Base-by-base conservation (phyloP, 2,113 vertebrate genomes). In the Tupaia tana region DNA sequence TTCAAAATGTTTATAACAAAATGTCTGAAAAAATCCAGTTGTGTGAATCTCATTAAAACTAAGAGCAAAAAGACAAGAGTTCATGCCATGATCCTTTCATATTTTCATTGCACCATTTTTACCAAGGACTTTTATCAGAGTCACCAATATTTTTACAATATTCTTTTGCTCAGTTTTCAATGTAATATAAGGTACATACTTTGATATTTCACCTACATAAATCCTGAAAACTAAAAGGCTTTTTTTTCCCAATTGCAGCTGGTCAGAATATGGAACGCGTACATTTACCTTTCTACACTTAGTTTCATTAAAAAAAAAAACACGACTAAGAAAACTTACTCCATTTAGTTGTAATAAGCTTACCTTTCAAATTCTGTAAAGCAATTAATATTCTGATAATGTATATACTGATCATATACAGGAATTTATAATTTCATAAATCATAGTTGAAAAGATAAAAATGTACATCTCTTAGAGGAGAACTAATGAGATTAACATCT, bases 361-460 rank as follows among this genome's bases (percentile, higher is more conserved):
- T 59, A 63, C 18, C 27, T 92, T 91, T 82, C 18, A 86, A 86
- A 86, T 69, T 81, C 69, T 58, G 19, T 89, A 91, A 66, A 82
- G 88, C 64, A 93, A 78, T 56, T 29, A 70, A 82, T n/a, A 89
- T 64, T 83, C n/a, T 77, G 8, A 66, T 63, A 89, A 6, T 66
- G 10, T 59, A 77, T 58, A 80, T 34, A 90, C 0, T 74, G 25
- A 79, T 58, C 43, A 94, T 27, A 91, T 12, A 95, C 52, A 93
- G 16, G 29, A 90, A 59, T 70, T 87, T 66, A 59, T 2, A 77
- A 22, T 87, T 82, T 71, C 16, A 3, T 70, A 93, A 59, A 67
- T 82, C 74, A 79, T 34, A 82, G n/a, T 22, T 83, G 2, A 15
- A 24, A 90, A n/a, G 63, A 70, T 69, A 85, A 87, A 95, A 79